A percentile compares a stretch with the other conserved stretches of the same genome.
Conservation (phyloP, 2,888 invertebrate species). For the Drosophila kokeensis region DNA sequence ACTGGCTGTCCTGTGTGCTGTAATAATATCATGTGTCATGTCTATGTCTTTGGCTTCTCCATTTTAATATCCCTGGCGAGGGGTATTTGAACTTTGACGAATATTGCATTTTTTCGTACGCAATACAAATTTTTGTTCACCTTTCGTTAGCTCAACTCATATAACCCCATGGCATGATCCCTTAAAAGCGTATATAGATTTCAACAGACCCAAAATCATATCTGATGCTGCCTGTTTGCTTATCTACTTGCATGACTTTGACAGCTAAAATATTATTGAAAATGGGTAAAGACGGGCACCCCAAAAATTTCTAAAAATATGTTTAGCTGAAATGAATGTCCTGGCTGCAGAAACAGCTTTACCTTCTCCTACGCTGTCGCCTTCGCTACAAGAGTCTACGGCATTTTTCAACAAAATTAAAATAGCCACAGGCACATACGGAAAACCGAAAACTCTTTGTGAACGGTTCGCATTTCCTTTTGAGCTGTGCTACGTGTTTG, state of each 20-base stretch:
- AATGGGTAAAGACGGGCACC: conserved; percentile 23
- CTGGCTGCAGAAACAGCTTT: conserved; percentile 26
- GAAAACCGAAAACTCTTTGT: conserved; percentile 26
- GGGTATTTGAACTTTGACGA: not conserved
- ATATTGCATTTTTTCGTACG: not conserved
- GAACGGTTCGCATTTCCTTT: conserved; percentile 12
- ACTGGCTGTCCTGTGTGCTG: conserved; percentile 2
- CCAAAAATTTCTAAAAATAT: conserved; percentile 45
- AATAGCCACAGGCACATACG: conserved; percentile 30
- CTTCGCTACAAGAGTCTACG: conserved; percentile 15
- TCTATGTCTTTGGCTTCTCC: conserved; percentile 19
- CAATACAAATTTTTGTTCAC: not conserved
- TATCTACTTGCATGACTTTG: conserved; percentile 51
- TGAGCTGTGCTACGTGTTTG: conserved; percentile 50
- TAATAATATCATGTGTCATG: conserved; percentile 11
- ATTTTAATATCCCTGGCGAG: not conserved
- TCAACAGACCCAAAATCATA: not conserved
- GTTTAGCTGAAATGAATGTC: conserved; percentile 62
- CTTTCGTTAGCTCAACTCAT: too few relatives aligned
- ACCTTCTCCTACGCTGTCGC: not conserved
- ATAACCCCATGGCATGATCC: not conserved
- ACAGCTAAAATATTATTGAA: conserved; percentile 69
- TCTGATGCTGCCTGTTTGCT: not conserved
- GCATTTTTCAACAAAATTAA: conserved; percentile 55
- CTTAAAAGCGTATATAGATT: too few relatives aligned